Base-by-base conservation (phyloP, 2,888 invertebrate species). In the Acanthoscelides obtectus region DNA sequence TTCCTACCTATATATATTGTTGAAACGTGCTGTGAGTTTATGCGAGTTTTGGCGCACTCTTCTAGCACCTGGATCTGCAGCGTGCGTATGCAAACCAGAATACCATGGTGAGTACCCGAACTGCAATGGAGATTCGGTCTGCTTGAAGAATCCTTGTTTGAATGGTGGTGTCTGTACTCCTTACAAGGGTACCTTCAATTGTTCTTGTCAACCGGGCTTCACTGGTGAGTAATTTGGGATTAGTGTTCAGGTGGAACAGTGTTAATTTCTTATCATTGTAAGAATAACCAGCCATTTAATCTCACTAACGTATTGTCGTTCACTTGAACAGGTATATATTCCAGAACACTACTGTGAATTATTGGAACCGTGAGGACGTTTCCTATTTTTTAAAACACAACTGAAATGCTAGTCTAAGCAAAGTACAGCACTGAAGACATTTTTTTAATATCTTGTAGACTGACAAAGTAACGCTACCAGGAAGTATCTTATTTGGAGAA, bases 91-190 rank as follows among this genome's bases (percentile, higher is more conserved):
- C 79, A 91, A 91, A 79, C 84, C 88, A 0, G 92, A 92, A 45
- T 91, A 87, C 79, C 87, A 87, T 67, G 91, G 91, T 20, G 78
- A 78, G 21, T 83, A 79, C 74, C 83, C 84, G 0, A 87, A 87
- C 73, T 88, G 88, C 78, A 86, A 85, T 17, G 84, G 87, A 76
- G 82, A 83, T 69, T 87, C 86, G 77, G 82, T 84, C 65, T 95
- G 95, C 84, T 88, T 88, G 75, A 90, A 88, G 66, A 90, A 89
- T 78, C 93, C 91, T 66, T 95, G 95, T 81, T 87, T 88, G 75
- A 92, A 94, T 84, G 93, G 93, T 0, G 95, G 91, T 72, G 88
- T 89, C n/a, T 95, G 94, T 85, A 80, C 82, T 68, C 87, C 88
- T 72, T 85, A 87, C 75, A 86, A 79, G 71, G 88, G 87, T 84